Evolutionary conservation across 2,797 vertebrate species (phyloP), one percentile per base, ranked within the genome.

Genomic region (Miichthys miiuy): DNA sequence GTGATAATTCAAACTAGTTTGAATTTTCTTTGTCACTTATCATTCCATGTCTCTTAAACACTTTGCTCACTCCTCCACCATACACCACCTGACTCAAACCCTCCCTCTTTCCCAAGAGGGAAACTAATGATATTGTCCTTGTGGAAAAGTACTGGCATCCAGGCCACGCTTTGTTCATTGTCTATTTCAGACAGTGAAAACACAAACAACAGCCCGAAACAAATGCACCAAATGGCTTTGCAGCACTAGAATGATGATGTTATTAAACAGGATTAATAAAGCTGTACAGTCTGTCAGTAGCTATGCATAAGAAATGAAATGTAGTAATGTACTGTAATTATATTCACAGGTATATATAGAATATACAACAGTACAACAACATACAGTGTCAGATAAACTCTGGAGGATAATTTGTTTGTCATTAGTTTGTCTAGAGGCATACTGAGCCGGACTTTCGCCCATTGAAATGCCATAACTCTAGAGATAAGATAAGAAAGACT

Each of bases 81-180:
- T 38, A 78, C 72, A 47, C 30, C 38, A 42, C 30, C 66, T 2
- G 3, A 65, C 61, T 61, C 72, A 41, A 51, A 61, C 74, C 68
- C 88, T 76, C 83, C 74, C 85, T 86, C 68, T 54, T 61, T 84
- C 81, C 84, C 85, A 79, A 83, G 85, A 90, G 87, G 34, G 81
- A 89, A 92, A 92, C 79, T 58, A 85, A 88, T 91, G 77, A 91
- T 91, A 88, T 92, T 92, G 89, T 92, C 87, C 80, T 91, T 89
- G 90, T 95, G 95, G 95, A 95, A 95, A 95, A 95, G 84, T 95
- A 95, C 95, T 92, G 94, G 92, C 92, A 91, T 91, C 71, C 77
- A 78, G 81, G 88, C 89, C 80, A 48, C 52, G 90, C 93, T 93
- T 95, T 95, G 93, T 95, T 93, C 92, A 94, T 95, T 95, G 93